Evolutionary conservation across 2,888 invertebrate genomes (phyloP), one percentile per base, ranked within the genome.

Genomic region (Tortricodes alternella): DNA sequence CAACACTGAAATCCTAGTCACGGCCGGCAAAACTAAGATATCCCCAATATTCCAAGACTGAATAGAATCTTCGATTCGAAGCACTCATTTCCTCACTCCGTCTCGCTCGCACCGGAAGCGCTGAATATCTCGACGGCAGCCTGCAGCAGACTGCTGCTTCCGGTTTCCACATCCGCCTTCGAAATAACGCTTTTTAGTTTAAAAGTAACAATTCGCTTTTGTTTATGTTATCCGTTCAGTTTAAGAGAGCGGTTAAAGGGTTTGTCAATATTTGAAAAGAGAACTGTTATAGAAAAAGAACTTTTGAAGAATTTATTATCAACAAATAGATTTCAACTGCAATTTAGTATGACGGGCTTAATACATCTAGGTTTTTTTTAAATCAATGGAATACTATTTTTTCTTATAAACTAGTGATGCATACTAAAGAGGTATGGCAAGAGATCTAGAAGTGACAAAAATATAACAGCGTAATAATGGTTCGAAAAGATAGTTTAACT

Each of bases 91-190:
- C 84, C 85, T 70, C 62, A 66, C 55, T 34, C 64, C 65, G 52
- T 73, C 74, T 65, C 74, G 59, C 70, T 68, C 65, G 60, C 70
- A 67, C 73, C 81, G 85, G 85, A 85, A 81, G 74, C 75, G 73
- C 80, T 79, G 83, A 80, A 78, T 83, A 82, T 80, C 76, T 76
- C 76, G 77, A 61, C 74, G 73, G 70, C 70, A 67, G 67, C 74
- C 78, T 78, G 73, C 73, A 72, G 72, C 83, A 84, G 83, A 82
- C 85, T 83, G 84, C 75, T 76, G 67, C 78, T 66, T 86, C 86
- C 87, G 85, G 76, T 81, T 74, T 76, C 68, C 71, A 79, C 81
- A 78, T 85, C 83, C 85, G 76, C 71, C 68, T 77, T 76, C 74
- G 71, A 73, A 80, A 79, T 77, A 70, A 76, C 69, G 68, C 70